Base-by-base conservation (phyloP, 2,888 invertebrate genomes). In the Copidosoma aretas region DNA sequence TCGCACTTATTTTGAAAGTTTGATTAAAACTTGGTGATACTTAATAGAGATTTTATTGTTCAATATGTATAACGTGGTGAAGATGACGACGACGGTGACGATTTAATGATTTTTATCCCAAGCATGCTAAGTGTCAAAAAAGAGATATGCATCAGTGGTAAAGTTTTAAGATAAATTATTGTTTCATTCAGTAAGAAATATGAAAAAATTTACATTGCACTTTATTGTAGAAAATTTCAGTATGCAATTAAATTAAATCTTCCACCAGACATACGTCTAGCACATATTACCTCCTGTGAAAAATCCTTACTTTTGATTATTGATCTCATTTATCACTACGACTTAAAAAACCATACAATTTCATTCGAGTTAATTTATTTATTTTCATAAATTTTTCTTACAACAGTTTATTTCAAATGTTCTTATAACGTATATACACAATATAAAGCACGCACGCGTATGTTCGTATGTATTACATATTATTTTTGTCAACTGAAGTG, bases 241-340 rank as follows among this genome's bases (percentile, higher is more conserved):
- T 74, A 71, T 74, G 67, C 62, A 73, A 77, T 74, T 75, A 77
- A 77, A 77, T 74, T 74, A 69, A 74, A 73, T 72, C 73, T 71
- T 73, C 70, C 75, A 77, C 68, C 73, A 66, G 53, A 64, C n/a
- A 52, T 32, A 57, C n/a, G 52, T 21, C 54, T 54, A 32, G 59
- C 14, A 25, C 8, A 21, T 15, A 24, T 10, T 49, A 22, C 53
- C 24, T 51, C 63, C 58, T 32, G 2, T 41, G 24, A 54, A 63
- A 32, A 17, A 54, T 65, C 58, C 58, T 46, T 61, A 58, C 57
- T 58, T 53, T 8, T 1, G 15, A 54, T 43, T 24, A 22, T n/a
- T 14, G 39, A 39, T 56, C 32, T 46, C 32, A n/a, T 58, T 15
- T 39, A 24, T 25, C 25, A 67, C 19, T 17, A 19, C n/a, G 24